Conservation (phyloP, 2,888 invertebrate genomes). For the Acronicta alni region DNA sequence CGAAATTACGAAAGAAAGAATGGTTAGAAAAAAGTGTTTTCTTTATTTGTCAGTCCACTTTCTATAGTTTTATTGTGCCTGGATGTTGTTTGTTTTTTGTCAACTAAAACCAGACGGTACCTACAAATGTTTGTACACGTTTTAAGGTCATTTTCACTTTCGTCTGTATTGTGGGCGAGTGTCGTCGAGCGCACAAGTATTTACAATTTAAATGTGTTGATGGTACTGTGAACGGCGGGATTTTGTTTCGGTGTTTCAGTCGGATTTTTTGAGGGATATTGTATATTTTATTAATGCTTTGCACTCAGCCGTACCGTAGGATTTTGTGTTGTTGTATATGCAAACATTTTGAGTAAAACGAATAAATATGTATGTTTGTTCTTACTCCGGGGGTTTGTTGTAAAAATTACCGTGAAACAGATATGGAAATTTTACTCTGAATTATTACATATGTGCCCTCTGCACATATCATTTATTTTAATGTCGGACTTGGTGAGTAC, state of each 20-base stretch:
- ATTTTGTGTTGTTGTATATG: conserved; percentile 24
- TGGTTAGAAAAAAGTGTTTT: conserved; percentile 40
- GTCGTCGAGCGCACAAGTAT: conserved; percentile 62
- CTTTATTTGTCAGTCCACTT: conserved; percentile 45
- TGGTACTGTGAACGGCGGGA: conserved; percentile 26
- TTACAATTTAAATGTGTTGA: conserved; percentile 63
- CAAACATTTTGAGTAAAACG: conserved; percentile 23
- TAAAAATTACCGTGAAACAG: conserved; percentile 4
- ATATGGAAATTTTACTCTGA: not conserved
- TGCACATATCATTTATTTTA: not conserved
- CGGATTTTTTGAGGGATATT: conserved; percentile 11
- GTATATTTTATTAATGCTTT: conserved; percentile 40
- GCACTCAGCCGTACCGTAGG: conserved; percentile 22
- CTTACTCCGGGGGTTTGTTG: conserved; percentile 1
- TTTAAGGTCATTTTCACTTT: conserved; percentile 88
- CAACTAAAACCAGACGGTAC: conserved; percentile 67
- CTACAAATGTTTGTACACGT: conserved; percentile 70
- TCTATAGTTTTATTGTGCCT: conserved; percentile 70
- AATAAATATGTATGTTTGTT: conserved; percentile 22
- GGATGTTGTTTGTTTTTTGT: conserved; percentile 83
- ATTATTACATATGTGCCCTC: not conserved
- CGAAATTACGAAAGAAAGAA: conserved; percentile 69
- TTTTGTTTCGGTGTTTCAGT: conserved; percentile 19
- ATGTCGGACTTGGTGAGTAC: not conserved
- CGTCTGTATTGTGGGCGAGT: conserved; percentile 63